A percentile compares a stretch with the other conserved stretches of the same genome.
These are phyloP conservation scores for Rana temporaria DNA, from an alignment of 2,113 vertebrate genomes.

Conservation along the genomic window DNA sequence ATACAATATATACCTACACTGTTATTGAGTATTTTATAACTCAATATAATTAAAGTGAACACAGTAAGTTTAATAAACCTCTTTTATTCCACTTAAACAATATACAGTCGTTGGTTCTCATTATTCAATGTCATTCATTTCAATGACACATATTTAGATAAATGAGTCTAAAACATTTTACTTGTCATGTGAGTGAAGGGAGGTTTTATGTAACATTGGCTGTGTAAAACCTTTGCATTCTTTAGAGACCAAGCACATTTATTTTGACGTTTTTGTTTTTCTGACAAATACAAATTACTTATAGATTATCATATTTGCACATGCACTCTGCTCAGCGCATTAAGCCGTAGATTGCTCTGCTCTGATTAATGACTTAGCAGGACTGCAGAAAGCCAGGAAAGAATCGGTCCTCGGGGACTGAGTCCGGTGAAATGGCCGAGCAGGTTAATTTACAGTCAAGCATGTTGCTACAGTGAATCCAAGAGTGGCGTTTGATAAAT, in stretches of 20 bases:
- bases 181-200: constrained; percentile 33
- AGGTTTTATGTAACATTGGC: constrained; percentile 37
- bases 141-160: constrained; percentile 29
- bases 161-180: constrained; percentile 27
- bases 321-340: not conserved
- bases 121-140: constrained; percentile 18
- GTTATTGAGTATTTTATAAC: no score
- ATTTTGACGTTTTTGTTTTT: constrained; percentile 23
- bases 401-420: constrained; percentile 12
- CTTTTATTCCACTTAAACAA: not conserved
- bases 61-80: not conserved
- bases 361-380: constrained; percentile 36
- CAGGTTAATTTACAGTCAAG: constrained; percentile 33
- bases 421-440: constrained; percentile 10
- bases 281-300: constrained; percentile 47
- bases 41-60: not conserved
- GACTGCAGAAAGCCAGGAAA: constrained; percentile 1
- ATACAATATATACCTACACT: no score
- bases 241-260: constrained; percentile 8
- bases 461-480: not conserved
- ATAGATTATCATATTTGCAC: constrained; percentile 34
- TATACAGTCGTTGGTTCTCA: constrained; percentile 8
- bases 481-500: constrained; percentile 22
- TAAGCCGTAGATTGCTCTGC: constrained; percentile 6
- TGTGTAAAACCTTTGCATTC: constrained; percentile 32